A percentile compares a stretch with the other conserved stretches of the same genome.
phyloP scores from a whole-genome alignment of 2,113 vertebrate genomes.

The Guaruba guarouba region DNA sequence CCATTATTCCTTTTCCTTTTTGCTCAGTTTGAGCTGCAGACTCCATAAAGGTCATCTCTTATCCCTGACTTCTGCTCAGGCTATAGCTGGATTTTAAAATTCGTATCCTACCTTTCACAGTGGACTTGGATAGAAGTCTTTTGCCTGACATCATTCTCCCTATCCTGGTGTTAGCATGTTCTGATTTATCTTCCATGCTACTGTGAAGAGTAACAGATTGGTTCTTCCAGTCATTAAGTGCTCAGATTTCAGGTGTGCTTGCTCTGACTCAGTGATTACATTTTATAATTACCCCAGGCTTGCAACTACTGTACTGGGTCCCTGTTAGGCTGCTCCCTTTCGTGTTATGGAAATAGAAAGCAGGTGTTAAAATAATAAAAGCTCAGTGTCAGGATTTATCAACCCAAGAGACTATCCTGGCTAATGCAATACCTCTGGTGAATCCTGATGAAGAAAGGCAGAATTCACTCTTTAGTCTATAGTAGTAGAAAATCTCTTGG shows the following conservation, averaged over 20 bases:
- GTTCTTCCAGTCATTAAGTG: background rate
- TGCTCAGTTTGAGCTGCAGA: background rate
- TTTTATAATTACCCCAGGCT: background rate
- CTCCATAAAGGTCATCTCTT: background rate
- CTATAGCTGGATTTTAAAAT: background rate
- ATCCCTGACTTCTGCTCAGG: background rate
- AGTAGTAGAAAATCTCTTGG: background rate
- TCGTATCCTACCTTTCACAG: background rate
- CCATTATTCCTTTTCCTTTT: background rate
- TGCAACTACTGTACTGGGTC: background rate
- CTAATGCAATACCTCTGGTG: background rate
- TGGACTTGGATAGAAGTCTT: background rate
- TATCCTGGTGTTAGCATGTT: background rate
- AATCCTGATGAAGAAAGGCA: background rate
- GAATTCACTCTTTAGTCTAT: background rate
- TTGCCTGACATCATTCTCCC: background rate
- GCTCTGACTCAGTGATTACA: background rate
- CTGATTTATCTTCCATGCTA: background rate
- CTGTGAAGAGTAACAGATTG: slow-evolving; percentile 2
- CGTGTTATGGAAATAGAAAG: background rate
- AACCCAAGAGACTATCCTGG: background rate
- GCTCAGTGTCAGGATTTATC: background rate
- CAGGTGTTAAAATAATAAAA: slow-evolving; percentile 9
- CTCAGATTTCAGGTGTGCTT: background rate
- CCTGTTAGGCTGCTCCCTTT: background rate